Evolutionary conservation across 1,140 invertebrate species (phyloP).

Genomic region (Drosophila pseudoobscura): DNA sequence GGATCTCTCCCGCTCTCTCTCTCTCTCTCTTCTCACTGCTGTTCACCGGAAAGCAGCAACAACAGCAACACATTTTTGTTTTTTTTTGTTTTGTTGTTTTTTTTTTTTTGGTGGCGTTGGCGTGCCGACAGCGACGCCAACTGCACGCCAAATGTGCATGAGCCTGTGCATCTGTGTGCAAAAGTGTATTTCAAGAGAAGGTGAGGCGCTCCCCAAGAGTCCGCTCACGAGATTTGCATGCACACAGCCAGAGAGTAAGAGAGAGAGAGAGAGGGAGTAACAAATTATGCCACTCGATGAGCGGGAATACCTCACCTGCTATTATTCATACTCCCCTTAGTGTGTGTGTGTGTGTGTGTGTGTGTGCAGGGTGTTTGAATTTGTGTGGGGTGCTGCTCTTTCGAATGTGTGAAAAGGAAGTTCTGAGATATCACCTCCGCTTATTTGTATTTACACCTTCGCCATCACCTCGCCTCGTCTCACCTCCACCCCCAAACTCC

Average conservation of each 20-base stretch:
- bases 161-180: too few relatives aligned
- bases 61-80: conserved; percentile 26
- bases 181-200: too few relatives aligned
- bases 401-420: conserved; percentile 80
- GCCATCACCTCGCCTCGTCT: conserved; percentile 36
- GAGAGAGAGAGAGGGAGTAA: too few relatives aligned
- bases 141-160: too few relatives aligned
- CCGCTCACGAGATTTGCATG: too few relatives aligned
- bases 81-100: too few relatives aligned
- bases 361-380: conserved; percentile 23
- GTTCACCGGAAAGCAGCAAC: conserved; percentile 63
- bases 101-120: conserved; percentile 2
- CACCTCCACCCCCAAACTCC: conserved; percentile 1
- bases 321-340: neutral
- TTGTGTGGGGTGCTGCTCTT: conserved; percentile 66
- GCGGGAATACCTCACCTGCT: too few relatives aligned
- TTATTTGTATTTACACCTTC: conserved; percentile 81
- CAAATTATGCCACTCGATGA: too few relatives aligned
- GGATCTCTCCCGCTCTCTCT: too few relatives aligned
- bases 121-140: conserved; percentile 3
- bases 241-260: neutral
- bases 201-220: too few relatives aligned
- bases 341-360: conserved; percentile 8
- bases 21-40: conserved; percentile 29
- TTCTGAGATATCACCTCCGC: conserved; percentile 80